These are phyloP conservation scores for Paraescarpia echinospica DNA, from an alignment of 1,140 invertebrate genomes.

Conservation along the genomic window DNA sequence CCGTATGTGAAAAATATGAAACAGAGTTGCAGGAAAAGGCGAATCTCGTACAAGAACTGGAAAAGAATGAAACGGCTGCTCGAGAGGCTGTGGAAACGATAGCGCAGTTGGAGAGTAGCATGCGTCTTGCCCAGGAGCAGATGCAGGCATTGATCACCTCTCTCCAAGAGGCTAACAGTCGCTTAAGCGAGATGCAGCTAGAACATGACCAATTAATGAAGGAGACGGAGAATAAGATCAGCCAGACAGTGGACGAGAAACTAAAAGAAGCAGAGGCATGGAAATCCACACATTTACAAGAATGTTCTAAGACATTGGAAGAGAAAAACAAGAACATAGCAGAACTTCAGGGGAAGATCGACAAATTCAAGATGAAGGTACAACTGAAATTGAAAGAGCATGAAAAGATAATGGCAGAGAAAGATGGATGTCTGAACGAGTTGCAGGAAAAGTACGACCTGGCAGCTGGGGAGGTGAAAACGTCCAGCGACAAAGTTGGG, in stretches of 20 bases:
- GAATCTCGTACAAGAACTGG: slow-evolving; percentile 57
- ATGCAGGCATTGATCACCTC: slow-evolving; percentile 44
- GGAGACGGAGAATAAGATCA: neutral
- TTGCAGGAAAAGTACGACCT: slow-evolving; percentile 38
- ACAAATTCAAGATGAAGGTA: slow-evolving; percentile 38
- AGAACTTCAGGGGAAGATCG: slow-evolving; percentile 43
- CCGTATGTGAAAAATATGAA: slow-evolving; percentile 1
- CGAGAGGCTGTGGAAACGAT: slow-evolving; percentile 42
- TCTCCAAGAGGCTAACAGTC: neutral
- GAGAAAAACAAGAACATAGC: slow-evolving; percentile 45
- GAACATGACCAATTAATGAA: neutral
- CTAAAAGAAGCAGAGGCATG: neutral
- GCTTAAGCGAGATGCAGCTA: neutral
- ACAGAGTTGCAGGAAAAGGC: neutral
- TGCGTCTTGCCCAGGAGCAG: slow-evolving; percentile 29
- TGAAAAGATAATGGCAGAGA: slow-evolving; percentile 44
- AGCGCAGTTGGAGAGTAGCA: slow-evolving; percentile 39
- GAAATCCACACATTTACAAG: neutral
- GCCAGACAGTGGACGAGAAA: slow-evolving; percentile 6
- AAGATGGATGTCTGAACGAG: slow-evolving; percentile 29
- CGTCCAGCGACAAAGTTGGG: neutral
- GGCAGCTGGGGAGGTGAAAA: slow-evolving; percentile 20
- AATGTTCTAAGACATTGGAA: slow-evolving; percentile 3
- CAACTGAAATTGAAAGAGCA: slow-evolving; percentile 39
- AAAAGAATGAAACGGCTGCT: slow-evolving; percentile 53